These are phyloP conservation scores for Nesospiza acunhae DNA, from an alignment of 2,113 vertebrate genomes.

Conservation along the genomic window DNA sequence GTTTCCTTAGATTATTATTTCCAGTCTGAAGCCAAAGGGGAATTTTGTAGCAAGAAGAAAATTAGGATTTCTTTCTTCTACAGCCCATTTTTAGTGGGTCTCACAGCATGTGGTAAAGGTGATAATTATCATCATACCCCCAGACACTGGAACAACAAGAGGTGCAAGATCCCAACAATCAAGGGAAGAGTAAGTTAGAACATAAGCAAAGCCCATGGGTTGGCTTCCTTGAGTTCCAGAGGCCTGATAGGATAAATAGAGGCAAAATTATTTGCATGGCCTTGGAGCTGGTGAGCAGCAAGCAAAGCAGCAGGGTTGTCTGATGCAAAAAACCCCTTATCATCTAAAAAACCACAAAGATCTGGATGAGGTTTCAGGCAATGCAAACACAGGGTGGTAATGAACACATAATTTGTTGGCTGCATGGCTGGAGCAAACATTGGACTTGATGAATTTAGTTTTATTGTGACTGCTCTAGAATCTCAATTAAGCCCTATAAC, in stretches of 20 bases:
- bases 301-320: background rate
- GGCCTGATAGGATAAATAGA: background rate
- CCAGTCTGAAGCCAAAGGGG: background rate
- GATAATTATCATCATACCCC: background rate
- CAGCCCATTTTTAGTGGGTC: background rate
- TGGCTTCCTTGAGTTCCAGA: background rate
- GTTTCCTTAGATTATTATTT: background rate
- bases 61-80: background rate
- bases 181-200: background rate
- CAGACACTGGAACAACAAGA: background rate
- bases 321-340: background rate
- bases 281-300: background rate
- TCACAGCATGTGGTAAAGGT: background rate
- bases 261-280: background rate
- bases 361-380: background rate
- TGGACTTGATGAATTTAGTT: background rate
- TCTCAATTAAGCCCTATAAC: background rate
- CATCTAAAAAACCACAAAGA: background rate
- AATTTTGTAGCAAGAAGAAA: background rate
- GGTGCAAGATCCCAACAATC: background rate
- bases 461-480: background rate
- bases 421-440: background rate
- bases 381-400: background rate
- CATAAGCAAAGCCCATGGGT: background rate
- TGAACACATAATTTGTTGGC: rapidly evolving